Percentiles rank a stretch among this genome's conserved stretches.
Evolutionary conservation across 2,888 invertebrate genomes (phyloP).

Genomic region (Bombyx huttoni): DNA sequence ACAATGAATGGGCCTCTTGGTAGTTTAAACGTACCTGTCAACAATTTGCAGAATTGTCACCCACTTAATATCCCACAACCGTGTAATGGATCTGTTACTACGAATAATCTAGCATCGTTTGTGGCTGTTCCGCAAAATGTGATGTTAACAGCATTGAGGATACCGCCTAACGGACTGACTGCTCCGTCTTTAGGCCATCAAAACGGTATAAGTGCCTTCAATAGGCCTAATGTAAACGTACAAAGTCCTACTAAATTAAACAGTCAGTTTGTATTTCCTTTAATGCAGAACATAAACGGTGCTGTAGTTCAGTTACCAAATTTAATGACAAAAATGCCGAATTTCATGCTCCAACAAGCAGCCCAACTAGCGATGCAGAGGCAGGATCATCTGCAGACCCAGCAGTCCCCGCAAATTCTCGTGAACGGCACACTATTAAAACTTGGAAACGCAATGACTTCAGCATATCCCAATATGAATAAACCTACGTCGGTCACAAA

Average conservation of each 20-base stretch:
- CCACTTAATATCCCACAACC: constrained; percentile 53
- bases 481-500: constrained; percentile 47
- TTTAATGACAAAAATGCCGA: constrained; percentile 71
- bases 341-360: constrained; percentile 59
- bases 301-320: constrained; percentile 75
- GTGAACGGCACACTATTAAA: constrained; percentile 68
- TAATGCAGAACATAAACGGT: constrained; percentile 73
- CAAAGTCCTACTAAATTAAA: constrained; percentile 62
- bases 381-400: constrained; percentile 55
- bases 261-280: constrained; percentile 72
- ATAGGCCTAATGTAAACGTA: constrained; percentile 52
- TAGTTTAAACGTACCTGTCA: constrained; percentile 50
- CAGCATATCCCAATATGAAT: constrained; percentile 43
- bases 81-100: constrained; percentile 48
- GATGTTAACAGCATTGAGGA: constrained; percentile 70
- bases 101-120: constrained; percentile 56
- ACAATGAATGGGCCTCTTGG: constrained; percentile 45
- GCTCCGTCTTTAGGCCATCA: constrained; percentile 48
- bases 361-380: constrained; percentile 42
- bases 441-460: constrained; percentile 47
- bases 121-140: constrained; percentile 68
- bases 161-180: constrained; percentile 64
- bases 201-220: constrained; percentile 49
- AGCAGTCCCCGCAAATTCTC: constrained; percentile 58
- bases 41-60: constrained; percentile 56